Percentiles rank a stretch among this genome's conserved stretches.
Evolutionary conservation across 1,140 invertebrate species (phyloP).

Genomic region (Nixonia krombeini): DNA sequence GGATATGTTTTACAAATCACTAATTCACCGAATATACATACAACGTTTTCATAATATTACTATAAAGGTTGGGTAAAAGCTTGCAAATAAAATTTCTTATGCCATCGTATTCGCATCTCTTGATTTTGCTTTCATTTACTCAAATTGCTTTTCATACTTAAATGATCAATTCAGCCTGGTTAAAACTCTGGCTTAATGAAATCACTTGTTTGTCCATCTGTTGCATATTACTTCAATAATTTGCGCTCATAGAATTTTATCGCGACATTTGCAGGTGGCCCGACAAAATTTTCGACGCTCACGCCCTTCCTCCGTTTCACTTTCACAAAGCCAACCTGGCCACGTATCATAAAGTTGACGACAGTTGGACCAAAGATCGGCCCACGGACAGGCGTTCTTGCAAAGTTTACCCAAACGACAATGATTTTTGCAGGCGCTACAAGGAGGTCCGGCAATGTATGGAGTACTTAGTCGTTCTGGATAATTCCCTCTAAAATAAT

Average conservation of each 20-base stretch:
- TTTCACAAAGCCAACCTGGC: constrained; percentile 77
- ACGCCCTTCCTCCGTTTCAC: constrained; percentile 72
- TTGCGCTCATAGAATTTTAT: constrained; percentile 62
- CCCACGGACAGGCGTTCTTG: constrained; percentile 80
- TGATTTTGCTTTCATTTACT: too few relatives aligned
- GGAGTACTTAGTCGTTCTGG: constrained; percentile 75
- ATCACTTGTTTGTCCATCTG: too few relatives aligned
- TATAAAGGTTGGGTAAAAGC: too few relatives aligned
- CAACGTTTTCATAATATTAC: too few relatives aligned
- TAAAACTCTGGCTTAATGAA: too few relatives aligned
- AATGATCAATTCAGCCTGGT: too few relatives aligned
- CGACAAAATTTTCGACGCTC: constrained; percentile 76
- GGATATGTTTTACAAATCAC: too few relatives aligned
- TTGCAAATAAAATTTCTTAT: too few relatives aligned
- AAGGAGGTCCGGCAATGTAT: constrained; percentile 78
- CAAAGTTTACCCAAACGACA: constrained; percentile 79
- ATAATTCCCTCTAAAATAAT: constrained; percentile 78
- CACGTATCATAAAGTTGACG: constrained; percentile 74
- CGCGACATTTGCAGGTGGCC: constrained; percentile 80
- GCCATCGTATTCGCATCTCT: too few relatives aligned
- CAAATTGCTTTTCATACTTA: too few relatives aligned
- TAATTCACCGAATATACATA: too few relatives aligned
- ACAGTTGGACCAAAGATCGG: constrained; percentile 83
- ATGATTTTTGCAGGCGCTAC: constrained; percentile 76
- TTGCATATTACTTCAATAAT: too few relatives aligned